These are phyloP conservation scores for Vannuccia rotundouncinata DNA, from an alignment of 2,888 invertebrate genomes.

Conservation along the genomic window DNA sequence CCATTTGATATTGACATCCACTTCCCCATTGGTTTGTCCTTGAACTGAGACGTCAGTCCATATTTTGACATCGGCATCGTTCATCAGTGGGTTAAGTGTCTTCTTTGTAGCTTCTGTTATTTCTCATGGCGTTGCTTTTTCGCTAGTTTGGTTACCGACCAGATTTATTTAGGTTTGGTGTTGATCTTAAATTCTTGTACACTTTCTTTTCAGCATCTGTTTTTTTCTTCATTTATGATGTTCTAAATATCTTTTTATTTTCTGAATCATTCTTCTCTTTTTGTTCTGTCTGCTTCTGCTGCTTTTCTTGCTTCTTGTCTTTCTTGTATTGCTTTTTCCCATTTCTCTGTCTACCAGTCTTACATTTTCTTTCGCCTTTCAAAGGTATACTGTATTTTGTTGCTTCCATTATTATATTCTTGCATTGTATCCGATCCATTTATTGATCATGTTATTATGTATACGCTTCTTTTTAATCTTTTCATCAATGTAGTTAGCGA, in stretches of 20 bases:
- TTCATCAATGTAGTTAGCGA: no score
- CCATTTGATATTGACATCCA: no score
- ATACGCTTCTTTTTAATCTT: no score
- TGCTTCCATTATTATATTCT: not conserved
- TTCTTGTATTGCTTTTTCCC: not conserved
- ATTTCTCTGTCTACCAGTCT: constrained; percentile 11
- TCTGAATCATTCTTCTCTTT: not conserved
- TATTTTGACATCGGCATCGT: no score
- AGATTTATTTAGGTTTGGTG: not conserved
- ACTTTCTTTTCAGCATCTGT: not conserved
- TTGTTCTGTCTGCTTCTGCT: not conserved
- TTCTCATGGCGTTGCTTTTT: no score
- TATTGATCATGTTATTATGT: not conserved
- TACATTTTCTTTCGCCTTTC: constrained; percentile 4
- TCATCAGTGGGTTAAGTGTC: no score
- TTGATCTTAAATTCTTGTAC: not conserved
- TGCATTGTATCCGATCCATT: not conserved
- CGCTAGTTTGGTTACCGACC: not conserved
- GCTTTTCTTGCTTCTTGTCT: not conserved
- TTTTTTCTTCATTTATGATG: not conserved
- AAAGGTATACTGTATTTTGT: not conserved
- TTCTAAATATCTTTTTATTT: not conserved
- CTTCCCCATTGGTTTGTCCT: no score
- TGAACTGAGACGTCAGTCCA: no score
- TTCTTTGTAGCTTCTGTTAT: no score